Evolutionary conservation across 2,888 invertebrate genomes (phyloP).

Genomic region (Dynastes maya): DNA sequence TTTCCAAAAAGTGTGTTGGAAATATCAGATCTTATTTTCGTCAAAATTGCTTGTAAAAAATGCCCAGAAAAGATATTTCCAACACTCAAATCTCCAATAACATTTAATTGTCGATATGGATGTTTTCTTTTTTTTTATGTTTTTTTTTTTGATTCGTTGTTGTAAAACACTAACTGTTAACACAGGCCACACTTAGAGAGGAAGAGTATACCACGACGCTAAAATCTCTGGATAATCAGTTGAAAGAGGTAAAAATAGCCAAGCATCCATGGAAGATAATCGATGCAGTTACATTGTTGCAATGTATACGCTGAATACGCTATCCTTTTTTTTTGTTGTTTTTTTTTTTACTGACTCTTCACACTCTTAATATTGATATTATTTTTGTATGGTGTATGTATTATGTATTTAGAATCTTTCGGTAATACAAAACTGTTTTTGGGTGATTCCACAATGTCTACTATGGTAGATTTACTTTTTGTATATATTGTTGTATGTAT

Average conservation of each 20-base stretch:
- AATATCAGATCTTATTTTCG: background rate
- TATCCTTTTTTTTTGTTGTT: conserved; percentile 25
- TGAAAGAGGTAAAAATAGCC: conserved; percentile 89
- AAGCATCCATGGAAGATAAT: conserved; percentile 37
- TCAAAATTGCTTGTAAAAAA: background rate
- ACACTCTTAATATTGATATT: conserved; percentile 1
- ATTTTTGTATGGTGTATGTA: conserved; percentile 35
- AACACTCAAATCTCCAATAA: background rate
- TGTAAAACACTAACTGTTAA: conserved; percentile 65
- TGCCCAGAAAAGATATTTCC: background rate
- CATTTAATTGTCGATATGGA: background rate
- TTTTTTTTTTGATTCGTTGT: conserved; percentile 10
- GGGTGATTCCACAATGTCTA: conserved; percentile 43
- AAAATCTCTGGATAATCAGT: conserved; percentile 89
- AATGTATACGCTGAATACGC: conserved; percentile 27
- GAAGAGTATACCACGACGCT: conserved; percentile 94
- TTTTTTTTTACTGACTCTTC: conserved; percentile 32
- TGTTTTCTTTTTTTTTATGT: conserved; percentile 30
- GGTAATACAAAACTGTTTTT: conserved; percentile 1
- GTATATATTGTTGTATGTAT: conserved; percentile 27
- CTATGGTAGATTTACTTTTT: conserved; percentile 19
- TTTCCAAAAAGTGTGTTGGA: background rate
- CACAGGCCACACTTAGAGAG: conserved; percentile 95
- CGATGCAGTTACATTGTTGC: conserved; percentile 10
- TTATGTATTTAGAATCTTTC: conserved; percentile 14